phyloP scores from a whole-genome alignment of 2,888 invertebrate species.

The Anodontia alba region DNA sequence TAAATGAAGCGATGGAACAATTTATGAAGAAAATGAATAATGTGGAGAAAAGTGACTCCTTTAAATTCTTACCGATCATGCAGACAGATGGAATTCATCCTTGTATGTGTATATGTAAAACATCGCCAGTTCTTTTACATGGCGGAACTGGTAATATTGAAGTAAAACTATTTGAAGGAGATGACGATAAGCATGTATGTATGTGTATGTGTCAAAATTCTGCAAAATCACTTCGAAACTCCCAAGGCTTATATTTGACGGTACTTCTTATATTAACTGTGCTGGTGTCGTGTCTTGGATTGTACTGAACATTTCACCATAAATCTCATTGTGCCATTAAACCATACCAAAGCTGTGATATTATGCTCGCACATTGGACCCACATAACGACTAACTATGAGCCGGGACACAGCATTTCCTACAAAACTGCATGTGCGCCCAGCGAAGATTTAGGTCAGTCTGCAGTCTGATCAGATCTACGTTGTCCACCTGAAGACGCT shows the following conservation, averaged over 20 bases:
- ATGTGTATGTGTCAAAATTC: conserved; percentile 64
- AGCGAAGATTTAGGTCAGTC: too few species aligned
- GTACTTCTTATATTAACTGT: not conserved
- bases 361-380: too few species aligned
- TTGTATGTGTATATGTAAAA: conserved; percentile 62
- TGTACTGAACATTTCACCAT: not conserved
- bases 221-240: not conserved
- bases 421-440: too few species aligned
- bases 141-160: conserved; percentile 43
- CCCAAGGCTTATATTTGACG: not conserved
- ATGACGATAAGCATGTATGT: conserved; percentile 61
- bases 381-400: too few species aligned
- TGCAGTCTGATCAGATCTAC: too few species aligned
- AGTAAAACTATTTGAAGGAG: conserved; percentile 52
- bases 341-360: conserved; percentile 1
- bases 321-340: conserved; percentile 13
- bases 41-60: conserved; percentile 19
- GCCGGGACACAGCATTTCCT: too few species aligned
- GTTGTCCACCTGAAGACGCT: too few species aligned
- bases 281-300: not conserved
- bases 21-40: conserved; percentile 28
- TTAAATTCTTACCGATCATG: conserved; percentile 59
- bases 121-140: conserved; percentile 48
- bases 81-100: conserved; percentile 55
- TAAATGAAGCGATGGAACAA: conserved; percentile 18